Evolutionary conservation across 2,113 vertebrate species (phyloP), one percentile per base, ranked within the genome.

Genomic region (Eidolon helvum): DNA sequence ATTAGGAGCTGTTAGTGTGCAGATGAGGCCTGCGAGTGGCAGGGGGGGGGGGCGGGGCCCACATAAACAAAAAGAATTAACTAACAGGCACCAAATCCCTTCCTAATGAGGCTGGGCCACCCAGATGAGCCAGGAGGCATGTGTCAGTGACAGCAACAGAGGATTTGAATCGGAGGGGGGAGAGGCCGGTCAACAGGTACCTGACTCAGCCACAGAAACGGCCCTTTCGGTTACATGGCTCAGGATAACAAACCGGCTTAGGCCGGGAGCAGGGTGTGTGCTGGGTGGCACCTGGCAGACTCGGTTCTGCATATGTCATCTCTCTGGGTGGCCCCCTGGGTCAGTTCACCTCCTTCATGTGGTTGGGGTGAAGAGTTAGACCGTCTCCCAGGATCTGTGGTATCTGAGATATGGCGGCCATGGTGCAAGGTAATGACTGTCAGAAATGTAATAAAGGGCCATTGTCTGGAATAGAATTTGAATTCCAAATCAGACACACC

Each of bases 101-200:
- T 97, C 98, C 97, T 99, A 99, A 99, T 99, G 99, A 99, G 98
- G 97, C 98, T 98, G 98, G 98, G 98, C 98, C 98, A 98, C 98
- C 98, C 98, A 90, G 98, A 98, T 84, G 98, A 98, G 98, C 97
- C 94, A 82, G 97, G 96, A 97, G 97, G 97, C 97, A 96, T 98
- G 98, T 97, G 97, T 94, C 96, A 33, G 87, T 97, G 97, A 96
- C 97, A 97, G 98, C 96, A 94, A 94, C 90, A 87, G 96, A 97
- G 97, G 97, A 93, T 98, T 92, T 96, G 97, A 96, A 95, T 74
- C 77, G 50, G 96, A 92, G 68, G 87, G 74, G 77, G 69, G 92
- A 94, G 93, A 92, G 94, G 93, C 53, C 0, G 59, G 93, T 96
- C 98, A 98, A 98, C 98, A 99, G 98, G 98, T 98, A 97, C 92